Evolutionary conservation across 2,113 vertebrate genomes (phyloP), one percentile per base, ranked within the genome.

Genomic region (Oncorhynchus gorbuscha): DNA sequence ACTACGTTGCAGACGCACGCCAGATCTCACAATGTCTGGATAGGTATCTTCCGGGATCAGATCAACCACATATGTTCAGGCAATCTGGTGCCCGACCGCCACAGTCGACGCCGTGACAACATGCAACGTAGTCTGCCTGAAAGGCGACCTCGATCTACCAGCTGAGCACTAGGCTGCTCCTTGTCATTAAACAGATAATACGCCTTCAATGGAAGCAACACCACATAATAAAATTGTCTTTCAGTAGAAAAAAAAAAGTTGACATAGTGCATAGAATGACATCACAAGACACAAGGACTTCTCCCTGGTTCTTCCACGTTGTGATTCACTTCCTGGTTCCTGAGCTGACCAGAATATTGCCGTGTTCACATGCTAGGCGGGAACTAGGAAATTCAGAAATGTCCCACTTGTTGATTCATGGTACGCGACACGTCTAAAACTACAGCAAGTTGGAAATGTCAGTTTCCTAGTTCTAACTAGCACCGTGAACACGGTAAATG

Each of bases 221-320:
- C 58, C 49, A 74, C 69, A 66, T 26, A 45, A 80, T 81, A 82
- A 73, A 76, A 79, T 3, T 12, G 35, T 20, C 2, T 68, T 48
- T 1, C 22, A 65, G 58, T 18, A 2, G n/a, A 45, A 45, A 45
- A 45, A 76, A 73, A 14, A 77, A n/a, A 82, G 49, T 18, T 75
- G 64, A 73, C 3, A 67, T 69, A 82, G 88, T 89, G 88, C 89
- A 89, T 88, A 90, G 84, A 85, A 64, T 75, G 73, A 82, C 69
- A 26, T 74, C 62, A 62, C 28, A 45, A 73, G n/a, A 62, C 16
- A 18, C 65, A 3, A 30, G 51, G 79, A 78, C 16, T 79, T 79
- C 75, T 45, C 69, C 39, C 9, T 45, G 39, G 39, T 11, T 14
- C 51, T 55, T 55, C 16, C 51, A 55, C 51, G 16, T 4, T 55